Evolutionary conservation across 1,140 invertebrate species (phyloP).

Genomic region (Odontomachus brunneus): DNA sequence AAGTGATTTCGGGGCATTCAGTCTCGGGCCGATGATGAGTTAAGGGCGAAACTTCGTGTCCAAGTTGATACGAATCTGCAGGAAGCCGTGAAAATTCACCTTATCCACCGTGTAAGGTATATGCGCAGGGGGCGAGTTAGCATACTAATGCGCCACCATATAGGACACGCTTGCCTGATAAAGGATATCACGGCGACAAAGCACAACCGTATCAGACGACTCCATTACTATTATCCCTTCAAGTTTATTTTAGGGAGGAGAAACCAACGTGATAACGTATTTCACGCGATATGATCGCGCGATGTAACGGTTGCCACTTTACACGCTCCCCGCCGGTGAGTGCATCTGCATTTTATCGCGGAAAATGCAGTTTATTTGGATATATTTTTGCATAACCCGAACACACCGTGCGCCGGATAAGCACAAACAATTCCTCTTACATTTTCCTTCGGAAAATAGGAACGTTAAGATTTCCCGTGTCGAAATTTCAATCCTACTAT

Average conservation of each 20-base stretch:
- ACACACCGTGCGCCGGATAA: background rate
- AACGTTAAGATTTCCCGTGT: no score
- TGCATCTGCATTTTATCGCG: constrained; percentile 4
- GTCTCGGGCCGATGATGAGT: background rate
- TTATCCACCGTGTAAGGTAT: background rate
- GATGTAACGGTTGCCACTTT: background rate
- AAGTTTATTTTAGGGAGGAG: constrained; percentile 6
- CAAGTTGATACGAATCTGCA: background rate
- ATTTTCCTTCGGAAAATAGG: no score
- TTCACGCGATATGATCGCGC: background rate
- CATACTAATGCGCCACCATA: constrained; percentile 3
- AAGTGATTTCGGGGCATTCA: no score
- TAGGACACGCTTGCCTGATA: background rate
- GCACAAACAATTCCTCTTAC: background rate
- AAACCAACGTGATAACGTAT: constrained; percentile 6
- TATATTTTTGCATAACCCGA: background rate
- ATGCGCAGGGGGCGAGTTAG: background rate
- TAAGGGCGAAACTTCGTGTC: background rate
- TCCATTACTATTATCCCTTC: constrained; percentile 8
- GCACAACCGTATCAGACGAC: background rate
- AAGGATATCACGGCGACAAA: constrained; percentile 9
- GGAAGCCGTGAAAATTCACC: constrained; percentile 9
- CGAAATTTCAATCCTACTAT: no score
- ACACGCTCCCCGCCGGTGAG: background rate
- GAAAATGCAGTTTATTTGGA: background rate